These are phyloP conservation scores for Drosophila sp. DNA, from an alignment of 1,140 invertebrate species.

Conservation along the genomic window DNA sequence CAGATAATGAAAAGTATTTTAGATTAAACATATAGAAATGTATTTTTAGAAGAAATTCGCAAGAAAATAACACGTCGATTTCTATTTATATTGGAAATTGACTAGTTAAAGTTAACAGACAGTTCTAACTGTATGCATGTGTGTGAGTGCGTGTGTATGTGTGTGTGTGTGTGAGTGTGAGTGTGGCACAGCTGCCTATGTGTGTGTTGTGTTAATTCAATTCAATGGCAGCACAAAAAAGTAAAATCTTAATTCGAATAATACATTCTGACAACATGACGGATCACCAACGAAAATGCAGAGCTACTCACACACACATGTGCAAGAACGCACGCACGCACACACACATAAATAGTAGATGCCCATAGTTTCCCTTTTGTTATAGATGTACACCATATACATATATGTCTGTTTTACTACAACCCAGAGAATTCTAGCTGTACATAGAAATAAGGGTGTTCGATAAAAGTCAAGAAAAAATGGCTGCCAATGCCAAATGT, in stretches of 20 bases:
- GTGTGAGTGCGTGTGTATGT: neutral
- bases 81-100: slow-evolving; percentile 30
- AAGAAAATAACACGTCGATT: slow-evolving; percentile 20
- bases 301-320: slow-evolving; percentile 51
- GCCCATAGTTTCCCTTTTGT: slow-evolving; percentile 75
- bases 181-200: slow-evolving; percentile 35
- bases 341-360: slow-evolving; percentile 47
- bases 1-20: slow-evolving; percentile 29
- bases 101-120: slow-evolving; percentile 28
- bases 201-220: slow-evolving; percentile 75
- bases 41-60: slow-evolving; percentile 37
- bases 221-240: slow-evolving; percentile 81
- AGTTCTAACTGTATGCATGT: slow-evolving; percentile 11
- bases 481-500: slow-evolving; percentile 76
- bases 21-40: slow-evolving; percentile 20
- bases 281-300: slow-evolving; percentile 84
- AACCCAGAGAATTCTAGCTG: slow-evolving; percentile 27
- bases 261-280: slow-evolving; percentile 84
- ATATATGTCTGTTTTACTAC: slow-evolving; percentile 31
- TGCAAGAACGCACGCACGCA: slow-evolving; percentile 28
- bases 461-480: slow-evolving; percentile 70
- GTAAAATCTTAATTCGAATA: slow-evolving; percentile 84
- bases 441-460: slow-evolving; percentile 74
- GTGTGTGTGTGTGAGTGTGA: slow-evolving; percentile 10
- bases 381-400: slow-evolving; percentile 12